Conservation (phyloP, 2,113 vertebrate genomes). For the Spea bombifrons region DNA sequence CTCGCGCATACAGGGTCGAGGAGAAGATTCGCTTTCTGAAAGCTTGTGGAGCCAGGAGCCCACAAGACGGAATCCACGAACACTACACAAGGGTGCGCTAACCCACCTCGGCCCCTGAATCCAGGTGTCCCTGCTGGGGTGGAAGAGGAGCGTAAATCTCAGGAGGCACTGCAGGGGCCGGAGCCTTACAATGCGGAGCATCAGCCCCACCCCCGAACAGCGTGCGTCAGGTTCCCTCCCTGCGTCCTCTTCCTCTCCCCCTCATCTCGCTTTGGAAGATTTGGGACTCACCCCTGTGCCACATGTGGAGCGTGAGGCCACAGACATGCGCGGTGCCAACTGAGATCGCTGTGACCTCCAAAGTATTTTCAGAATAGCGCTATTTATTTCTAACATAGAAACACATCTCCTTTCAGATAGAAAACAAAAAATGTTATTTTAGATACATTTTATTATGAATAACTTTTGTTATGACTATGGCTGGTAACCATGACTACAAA, state of each 20-base stretch:
- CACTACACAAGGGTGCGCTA: neutral
- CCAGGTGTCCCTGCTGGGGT: neutral
- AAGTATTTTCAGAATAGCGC: conserved; percentile 51
- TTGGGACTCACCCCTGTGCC: conserved; percentile 42
- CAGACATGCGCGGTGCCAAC: conserved; percentile 17
- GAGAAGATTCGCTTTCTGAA: neutral
- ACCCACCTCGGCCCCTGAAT: neutral
- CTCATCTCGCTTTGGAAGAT: conserved; percentile 55
- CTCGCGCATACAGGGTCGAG: neutral
- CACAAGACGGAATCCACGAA: neutral
- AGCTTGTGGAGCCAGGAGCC: conserved; percentile 13
- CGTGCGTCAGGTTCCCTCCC: neutral
- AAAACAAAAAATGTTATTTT: conserved; percentile 66
- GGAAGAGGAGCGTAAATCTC: no score
- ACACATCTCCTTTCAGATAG: conserved; percentile 60
- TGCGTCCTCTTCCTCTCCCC: neutral
- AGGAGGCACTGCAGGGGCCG: no score
- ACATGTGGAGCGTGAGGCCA: conserved; percentile 31
- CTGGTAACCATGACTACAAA: conserved; percentile 74
- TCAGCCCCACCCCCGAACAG: no score
- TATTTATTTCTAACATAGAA: conserved; percentile 57
- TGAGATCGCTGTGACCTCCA: conserved; percentile 31
- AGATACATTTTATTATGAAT: conserved; percentile 74
- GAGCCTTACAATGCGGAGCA: no score
- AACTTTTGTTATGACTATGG: conserved; percentile 76